Evolutionary conservation across 2,888 invertebrate genomes (phyloP), one percentile per base, ranked within the genome.

Genomic region (Quadriops clusia): DNA sequence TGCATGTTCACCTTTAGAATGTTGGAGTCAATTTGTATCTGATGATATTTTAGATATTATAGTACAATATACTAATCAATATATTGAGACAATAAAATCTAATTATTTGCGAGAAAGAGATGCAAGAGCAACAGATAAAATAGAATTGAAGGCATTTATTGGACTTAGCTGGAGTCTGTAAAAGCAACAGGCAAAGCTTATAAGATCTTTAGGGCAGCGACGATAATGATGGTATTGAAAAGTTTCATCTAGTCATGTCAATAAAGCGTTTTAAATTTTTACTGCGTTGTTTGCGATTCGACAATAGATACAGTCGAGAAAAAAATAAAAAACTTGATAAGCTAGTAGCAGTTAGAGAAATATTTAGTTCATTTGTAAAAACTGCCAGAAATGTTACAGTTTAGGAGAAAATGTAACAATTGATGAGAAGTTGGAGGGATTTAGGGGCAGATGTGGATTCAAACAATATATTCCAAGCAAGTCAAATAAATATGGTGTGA

Each of bases 401-500:
- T 23, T 39, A 17, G 44, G 46, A 24, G 36, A 45, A 34, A 38
- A 42, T 37, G 44, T 49, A 7, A 53, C 47, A 23, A 35, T 48
- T 17, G 47, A 49, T 34, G 44, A 47, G 34, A 46, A 42, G 33
- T 26, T 45, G 13, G 36, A 34, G 26, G 39, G 34, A 24, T 48
- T 49, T 28, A 37, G 45, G 33, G 46, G 42, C 17, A 33, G 41
- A n/a, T 54, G 51, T 30, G 17, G 11, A n/a, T 47, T 48, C 35
- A 25, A 39, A 11, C 43, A 48, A 34, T 53, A 51, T 32, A 51
- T 52, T 15, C 45, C 50, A 7, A 39, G 37, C 12, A 51, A 53
- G 38, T 49, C 50, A 16, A 38, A 28, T 7, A 49, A 49, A 30
- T 49, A 48, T 32, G 44, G 47, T 5, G 37, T 50, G 9, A 48